Evolutionary conservation across 2,888 invertebrate genomes (phyloP).

Genomic region (Napeogenes inachia): DNA sequence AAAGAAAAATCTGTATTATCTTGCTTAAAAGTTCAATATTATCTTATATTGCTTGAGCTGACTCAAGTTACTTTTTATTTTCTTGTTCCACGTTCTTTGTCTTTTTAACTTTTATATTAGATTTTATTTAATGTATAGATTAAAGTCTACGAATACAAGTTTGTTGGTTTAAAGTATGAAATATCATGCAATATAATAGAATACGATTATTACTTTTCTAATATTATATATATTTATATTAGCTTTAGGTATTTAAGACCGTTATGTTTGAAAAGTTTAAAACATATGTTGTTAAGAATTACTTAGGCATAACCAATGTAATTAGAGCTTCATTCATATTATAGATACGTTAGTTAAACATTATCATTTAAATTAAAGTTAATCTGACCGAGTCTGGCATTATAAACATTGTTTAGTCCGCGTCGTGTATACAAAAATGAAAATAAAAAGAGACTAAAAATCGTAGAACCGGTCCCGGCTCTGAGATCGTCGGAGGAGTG

Average conservation of each 20-base stretch:
- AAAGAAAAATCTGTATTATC: conserved; percentile 10
- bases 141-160: background rate
- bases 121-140: conserved; percentile 13
- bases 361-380: conserved; percentile 58
- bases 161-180: background rate
- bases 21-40: conserved; percentile 17
- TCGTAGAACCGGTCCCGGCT: conserved; percentile 75
- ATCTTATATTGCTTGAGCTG: conserved; percentile 21
- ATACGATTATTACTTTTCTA: background rate
- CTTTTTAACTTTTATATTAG: conserved; percentile 21
- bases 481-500: conserved; percentile 74
- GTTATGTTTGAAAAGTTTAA: too few species aligned
- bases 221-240: too few species aligned
- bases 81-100: conserved; percentile 19
- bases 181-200: background rate
- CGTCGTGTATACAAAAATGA: conserved; percentile 76
- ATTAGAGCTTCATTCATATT: too few species aligned
- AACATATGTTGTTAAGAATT: too few species aligned
- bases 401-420: conserved; percentile 76
- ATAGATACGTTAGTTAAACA: background rate
- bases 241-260: too few species aligned
- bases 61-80: conserved; percentile 20
- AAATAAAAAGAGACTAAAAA: conserved; percentile 77
- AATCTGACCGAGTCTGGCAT: conserved; percentile 68
- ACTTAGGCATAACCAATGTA: too few species aligned